Evolutionary conservation across 2,797 vertebrate species (phyloP).

Genomic region (Mormyrus hasselquistii): DNA sequence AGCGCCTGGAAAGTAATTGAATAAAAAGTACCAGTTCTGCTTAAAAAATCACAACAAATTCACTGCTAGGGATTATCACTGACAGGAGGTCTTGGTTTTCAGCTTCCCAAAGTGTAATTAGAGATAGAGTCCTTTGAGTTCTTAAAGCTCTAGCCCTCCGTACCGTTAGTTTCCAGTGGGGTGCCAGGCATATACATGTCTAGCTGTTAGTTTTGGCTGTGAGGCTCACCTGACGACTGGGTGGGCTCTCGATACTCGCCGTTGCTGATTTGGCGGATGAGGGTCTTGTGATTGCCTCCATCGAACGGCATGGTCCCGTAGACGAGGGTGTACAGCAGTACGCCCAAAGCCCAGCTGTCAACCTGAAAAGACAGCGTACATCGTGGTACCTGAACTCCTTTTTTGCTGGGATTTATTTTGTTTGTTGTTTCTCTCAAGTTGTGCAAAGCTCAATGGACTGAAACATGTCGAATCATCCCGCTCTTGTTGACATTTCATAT

Average conservation of each 20-base stretch:
- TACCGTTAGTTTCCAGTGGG: neutral
- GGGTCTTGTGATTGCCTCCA: constrained; percentile 95
- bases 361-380: constrained; percentile 61
- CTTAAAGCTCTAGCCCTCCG: neutral
- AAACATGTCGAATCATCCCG: neutral
- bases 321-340: constrained; percentile 94
- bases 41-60: neutral
- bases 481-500: too few relatives aligned
- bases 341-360: constrained; percentile 98
- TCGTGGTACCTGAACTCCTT: neutral
- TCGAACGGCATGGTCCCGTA: constrained; percentile 99
- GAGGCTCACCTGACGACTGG: constrained; percentile 84
- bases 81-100: neutral
- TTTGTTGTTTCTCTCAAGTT: neutral
- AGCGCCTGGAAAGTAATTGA: neutral
- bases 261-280: constrained; percentile 97
- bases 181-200: neutral
- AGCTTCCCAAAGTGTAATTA: neutral
- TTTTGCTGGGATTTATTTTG: too few relatives aligned
- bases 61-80: neutral
- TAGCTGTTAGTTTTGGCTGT: neutral
- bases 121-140: neutral
- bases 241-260: constrained; percentile 96
- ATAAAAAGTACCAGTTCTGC: neutral
- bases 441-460: neutral